Evolutionary conservation across 2,888 invertebrate species (phyloP).

Genomic region (Euproctis similis): DNA sequence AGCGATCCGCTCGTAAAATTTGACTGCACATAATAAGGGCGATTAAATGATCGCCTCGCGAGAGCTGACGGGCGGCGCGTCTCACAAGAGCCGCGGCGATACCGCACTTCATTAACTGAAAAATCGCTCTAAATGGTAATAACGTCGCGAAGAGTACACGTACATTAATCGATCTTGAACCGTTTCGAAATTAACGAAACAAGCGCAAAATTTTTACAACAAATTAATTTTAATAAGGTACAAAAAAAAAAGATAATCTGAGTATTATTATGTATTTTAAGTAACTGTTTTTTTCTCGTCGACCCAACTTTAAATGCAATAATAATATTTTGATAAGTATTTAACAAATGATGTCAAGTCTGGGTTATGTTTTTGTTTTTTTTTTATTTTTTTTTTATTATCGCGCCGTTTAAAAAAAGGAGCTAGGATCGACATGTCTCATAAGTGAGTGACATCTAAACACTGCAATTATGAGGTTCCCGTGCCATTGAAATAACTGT

Average conservation of each 20-base stretch:
- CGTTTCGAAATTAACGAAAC: constrained; percentile 54
- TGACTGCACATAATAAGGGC: constrained; percentile 70
- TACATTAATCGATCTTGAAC: constrained; percentile 38
- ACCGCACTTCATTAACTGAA: constrained; percentile 64
- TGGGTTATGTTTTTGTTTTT: constrained; percentile 22
- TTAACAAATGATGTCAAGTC: constrained; percentile 30
- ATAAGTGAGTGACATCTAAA: constrained; percentile 60
- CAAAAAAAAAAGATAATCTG: too few species aligned
- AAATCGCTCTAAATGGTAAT: constrained; percentile 68
- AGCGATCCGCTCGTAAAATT: constrained; percentile 70
- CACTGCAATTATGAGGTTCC: constrained; percentile 56
- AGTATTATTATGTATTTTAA: constrained; percentile 40
- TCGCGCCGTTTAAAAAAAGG: constrained; percentile 19
- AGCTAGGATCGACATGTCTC: constrained; percentile 47
- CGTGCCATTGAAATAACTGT: constrained; percentile 65
- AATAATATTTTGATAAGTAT: too few species aligned
- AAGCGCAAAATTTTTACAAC: constrained; percentile 53
- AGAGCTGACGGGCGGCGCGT: constrained; percentile 49
- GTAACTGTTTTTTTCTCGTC: constrained; percentile 49
- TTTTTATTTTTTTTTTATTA: constrained; percentile 14
- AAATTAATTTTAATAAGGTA: constrained; percentile 61
- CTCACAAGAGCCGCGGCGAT: constrained; percentile 44
- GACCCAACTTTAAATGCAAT: constrained; percentile 35
- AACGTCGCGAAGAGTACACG: constrained; percentile 41
- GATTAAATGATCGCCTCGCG: constrained; percentile 45